Evolutionary conservation across 2,888 invertebrate genomes (phyloP), one percentile per base, ranked within the genome.

Genomic region (Colostygia pectinataria): DNA sequence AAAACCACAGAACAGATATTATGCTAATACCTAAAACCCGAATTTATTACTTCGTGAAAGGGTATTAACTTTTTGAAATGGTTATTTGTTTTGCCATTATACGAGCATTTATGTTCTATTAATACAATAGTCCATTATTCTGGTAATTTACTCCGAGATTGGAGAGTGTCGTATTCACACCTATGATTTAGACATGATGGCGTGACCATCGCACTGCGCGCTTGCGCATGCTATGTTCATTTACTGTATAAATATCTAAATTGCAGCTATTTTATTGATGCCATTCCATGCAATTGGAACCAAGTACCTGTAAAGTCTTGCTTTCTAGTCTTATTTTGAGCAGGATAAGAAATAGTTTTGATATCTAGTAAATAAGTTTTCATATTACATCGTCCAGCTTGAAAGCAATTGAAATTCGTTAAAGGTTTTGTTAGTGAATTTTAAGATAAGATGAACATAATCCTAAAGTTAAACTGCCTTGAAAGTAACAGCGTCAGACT

Each of bases 81-180:
- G 45, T 39, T 38, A 40, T 45, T 39, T 38, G 14, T 39, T 45
- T 33, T 39, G 20, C 9, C 34, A 20, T 28, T 15, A 36, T 20
- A 41, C 18, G 20, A 31, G 34, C 3, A 7, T 37, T 42, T 25
- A 48, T 36, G 37, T 27, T 42, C 34, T 36, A 10, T 28, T 39
- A 33, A 4, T 27, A 49, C 50, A 50, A 50, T 50, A 40, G 42
- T n/a, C 34, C 7, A 50, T 49, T 44, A 34, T 9, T 24, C 33
- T 13, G 24, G 33, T 13, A 25, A 50, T 50, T 40, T 34, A 28
- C 39, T 47, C n/a, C 1, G 12, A 25, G 34, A 41, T 36, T 36
- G 9, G 29, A 46, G 38, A 33, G 40, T 40, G 23, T 29, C 20
- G 13, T 15, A 24, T 15, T 8, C 13, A 23, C 25, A 28, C 38